Percentiles rank a stretch among this genome's conserved stretches.
These are phyloP conservation scores for Lagenorhynchus albirostris DNA, from an alignment of 2,113 vertebrate genomes.

Conservation along the genomic window DNA sequence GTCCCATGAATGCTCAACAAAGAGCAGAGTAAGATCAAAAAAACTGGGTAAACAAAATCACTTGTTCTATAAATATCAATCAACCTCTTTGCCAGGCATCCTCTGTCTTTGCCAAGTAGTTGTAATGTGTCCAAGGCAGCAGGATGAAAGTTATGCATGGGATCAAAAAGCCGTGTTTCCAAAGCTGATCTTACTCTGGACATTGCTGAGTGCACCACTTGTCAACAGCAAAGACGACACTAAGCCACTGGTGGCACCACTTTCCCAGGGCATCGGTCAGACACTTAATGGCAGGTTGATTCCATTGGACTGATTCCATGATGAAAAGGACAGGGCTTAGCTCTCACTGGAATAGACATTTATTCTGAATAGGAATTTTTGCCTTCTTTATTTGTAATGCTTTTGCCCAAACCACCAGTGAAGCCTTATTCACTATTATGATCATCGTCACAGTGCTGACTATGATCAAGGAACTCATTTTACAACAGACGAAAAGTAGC, in stretches of 20 bases:
- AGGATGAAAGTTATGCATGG: background rate
- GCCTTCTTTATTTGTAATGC: background rate
- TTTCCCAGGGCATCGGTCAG: background rate
- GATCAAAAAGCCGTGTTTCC: background rate
- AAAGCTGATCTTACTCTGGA: background rate
- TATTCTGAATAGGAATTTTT: background rate
- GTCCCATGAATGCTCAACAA: background rate
- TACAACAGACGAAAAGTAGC: background rate
- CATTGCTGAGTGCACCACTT: background rate
- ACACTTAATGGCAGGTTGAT: background rate
- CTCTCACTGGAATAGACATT: background rate
- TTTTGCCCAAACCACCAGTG: background rate
- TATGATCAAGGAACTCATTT: background rate
- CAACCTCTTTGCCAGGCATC: background rate
- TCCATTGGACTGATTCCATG: no score
- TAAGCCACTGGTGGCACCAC: background rate
- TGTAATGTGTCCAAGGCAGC: background rate
- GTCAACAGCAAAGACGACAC: background rate
- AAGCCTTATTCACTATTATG: background rate
- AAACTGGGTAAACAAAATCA: background rate
- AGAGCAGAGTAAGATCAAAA: background rate
- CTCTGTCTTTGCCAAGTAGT: background rate
- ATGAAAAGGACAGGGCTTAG: background rate
- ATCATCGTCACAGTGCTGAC: background rate
- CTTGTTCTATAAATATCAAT: background rate